Base-by-base conservation (phyloP, 2,797 vertebrate species). In the Danionella dracula region DNA sequence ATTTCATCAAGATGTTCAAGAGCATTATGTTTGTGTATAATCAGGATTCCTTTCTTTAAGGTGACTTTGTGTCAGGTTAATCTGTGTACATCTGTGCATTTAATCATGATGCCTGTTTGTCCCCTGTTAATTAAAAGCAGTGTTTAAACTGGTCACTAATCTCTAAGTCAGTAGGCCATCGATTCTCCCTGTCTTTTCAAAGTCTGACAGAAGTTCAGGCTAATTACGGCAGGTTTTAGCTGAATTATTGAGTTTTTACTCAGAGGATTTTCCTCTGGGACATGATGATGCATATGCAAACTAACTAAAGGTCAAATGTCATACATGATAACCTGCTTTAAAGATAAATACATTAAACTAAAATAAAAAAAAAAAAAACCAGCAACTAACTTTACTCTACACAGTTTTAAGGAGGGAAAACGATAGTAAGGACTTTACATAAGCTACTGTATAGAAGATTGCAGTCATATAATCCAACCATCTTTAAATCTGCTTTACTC, bases 101-200 rank as follows among this genome's bases (percentile, higher is more conserved):
- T 50, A 70, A 70, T 70, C 55, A 61, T 23, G 51, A 37, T 27
- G 62, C 45, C 41, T 19, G 21, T 59, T 58, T 35, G 32, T 66
- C 32, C 44, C 73, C 67, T 60, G 74, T 78, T 86, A 87, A 86
- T 88, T 87, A 86, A 84, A 84, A 76, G 56, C 76, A 73, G 58
- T 74, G 82, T 83, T 85, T 86, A 84, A 86, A 87, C 82, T 82
- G 81, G 76, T 63, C 35, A 63, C 79, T 83, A 85, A 87, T 87
- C 88, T 74, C 87, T 85, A 73, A 76, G 58, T 79, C 68, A 84
- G 77, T 84, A 79, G 19, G 7, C 40, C 80, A 87, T 78, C 82
- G 84, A 88, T 88, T 82, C 50, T 76, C 66, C 13, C 19, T 54
- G 61, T 70, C 16, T 69, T 75, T 81, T 83, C 75, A 67, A 82